Evolutionary conservation across 2,888 invertebrate genomes (phyloP).

Genomic region (Cataglyphis rosenhaueri): DNA sequence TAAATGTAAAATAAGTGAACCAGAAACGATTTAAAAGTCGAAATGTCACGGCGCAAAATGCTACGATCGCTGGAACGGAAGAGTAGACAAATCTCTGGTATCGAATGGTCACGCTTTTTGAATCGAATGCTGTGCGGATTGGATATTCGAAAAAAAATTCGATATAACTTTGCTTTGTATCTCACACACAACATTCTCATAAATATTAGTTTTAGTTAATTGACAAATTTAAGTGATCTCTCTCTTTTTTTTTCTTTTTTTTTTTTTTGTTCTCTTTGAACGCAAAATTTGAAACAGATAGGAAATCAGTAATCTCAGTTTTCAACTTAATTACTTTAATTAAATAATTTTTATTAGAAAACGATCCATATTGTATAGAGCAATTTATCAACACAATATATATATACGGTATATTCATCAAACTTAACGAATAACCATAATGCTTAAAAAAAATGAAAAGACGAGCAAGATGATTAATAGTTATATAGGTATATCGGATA

Average conservation of each 20-base stretch:
- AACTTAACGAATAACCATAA: slow-evolving; percentile 37
- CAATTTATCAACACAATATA: slow-evolving; percentile 24
- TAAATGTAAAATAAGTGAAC: slow-evolving; percentile 64
- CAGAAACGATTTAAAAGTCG: slow-evolving; percentile 50
- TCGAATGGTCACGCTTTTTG: slow-evolving; percentile 38
- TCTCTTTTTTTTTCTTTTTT: background rate
- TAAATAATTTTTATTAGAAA: slow-evolving; percentile 12
- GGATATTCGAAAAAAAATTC: slow-evolving; percentile 5
- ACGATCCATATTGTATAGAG: slow-evolving; percentile 2
- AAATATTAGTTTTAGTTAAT: slow-evolving; percentile 40
- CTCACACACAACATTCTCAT: slow-evolving; percentile 14
- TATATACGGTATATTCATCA: slow-evolving; percentile 28
- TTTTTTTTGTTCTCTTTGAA: slow-evolving; percentile 8
- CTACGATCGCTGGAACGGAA: slow-evolving; percentile 42
- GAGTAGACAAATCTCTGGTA: slow-evolving; percentile 43
- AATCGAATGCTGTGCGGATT: slow-evolving; percentile 33
- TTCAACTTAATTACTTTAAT: background rate
- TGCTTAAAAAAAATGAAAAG: background rate
- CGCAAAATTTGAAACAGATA: background rate
- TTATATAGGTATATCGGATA: slow-evolving; percentile 8
- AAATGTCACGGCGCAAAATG: slow-evolving; percentile 38
- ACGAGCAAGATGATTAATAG: slow-evolving; percentile 19
- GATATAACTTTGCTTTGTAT: slow-evolving; percentile 26
- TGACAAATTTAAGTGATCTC: slow-evolving; percentile 9
- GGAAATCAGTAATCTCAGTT: background rate